A percentile compares a stretch with the other conserved stretches of the same genome.
Evolutionary conservation across 1,140 invertebrate species (phyloP).

Genomic region (Monochamus saltuarius): DNA sequence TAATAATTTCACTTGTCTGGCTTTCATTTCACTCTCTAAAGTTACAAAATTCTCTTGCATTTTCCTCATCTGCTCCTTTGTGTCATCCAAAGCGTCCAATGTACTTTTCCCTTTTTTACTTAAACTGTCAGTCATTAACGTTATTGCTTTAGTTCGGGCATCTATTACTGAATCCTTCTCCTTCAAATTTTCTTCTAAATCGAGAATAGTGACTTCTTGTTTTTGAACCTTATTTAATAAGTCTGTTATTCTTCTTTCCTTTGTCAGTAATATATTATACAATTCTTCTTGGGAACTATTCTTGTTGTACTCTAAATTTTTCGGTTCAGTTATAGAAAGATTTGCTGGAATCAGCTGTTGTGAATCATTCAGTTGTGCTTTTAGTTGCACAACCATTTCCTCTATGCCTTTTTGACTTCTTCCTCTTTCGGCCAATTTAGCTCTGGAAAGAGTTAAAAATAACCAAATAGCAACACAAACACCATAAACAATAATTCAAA

Average conservation of each 20-base stretch:
- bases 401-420: slow-evolving; percentile 53
- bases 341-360: slow-evolving; percentile 47
- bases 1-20: slow-evolving; percentile 53
- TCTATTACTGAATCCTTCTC: slow-evolving; percentile 86
- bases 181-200: slow-evolving; percentile 75
- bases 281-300: slow-evolving; percentile 47
- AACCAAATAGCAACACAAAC: too few relatives aligned
- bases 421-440: slow-evolving; percentile 51
- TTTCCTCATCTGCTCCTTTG: slow-evolving; percentile 74
- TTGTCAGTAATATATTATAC: slow-evolving; percentile 50
- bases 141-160: slow-evolving; percentile 77
- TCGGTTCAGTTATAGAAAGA: slow-evolving; percentile 46
- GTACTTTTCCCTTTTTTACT: slow-evolving; percentile 71
- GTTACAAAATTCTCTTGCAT: slow-evolving; percentile 77
- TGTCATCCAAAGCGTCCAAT: slow-evolving; percentile 72
- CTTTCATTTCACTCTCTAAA: slow-evolving; percentile 69
- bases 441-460: slow-evolving; percentile 39
- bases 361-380: slow-evolving; percentile 53
- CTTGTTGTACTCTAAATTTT: slow-evolving; percentile 44
- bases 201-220: slow-evolving; percentile 65
- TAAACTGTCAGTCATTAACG: slow-evolving; percentile 74
- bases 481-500: too few relatives aligned
- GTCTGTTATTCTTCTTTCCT: slow-evolving; percentile 55
- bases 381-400: slow-evolving; percentile 52
- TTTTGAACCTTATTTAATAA: slow-evolving; percentile 60